Evolutionary conservation across 1,140 invertebrate species (phyloP).

Genomic region (Caenorhabditis remanei): DNA sequence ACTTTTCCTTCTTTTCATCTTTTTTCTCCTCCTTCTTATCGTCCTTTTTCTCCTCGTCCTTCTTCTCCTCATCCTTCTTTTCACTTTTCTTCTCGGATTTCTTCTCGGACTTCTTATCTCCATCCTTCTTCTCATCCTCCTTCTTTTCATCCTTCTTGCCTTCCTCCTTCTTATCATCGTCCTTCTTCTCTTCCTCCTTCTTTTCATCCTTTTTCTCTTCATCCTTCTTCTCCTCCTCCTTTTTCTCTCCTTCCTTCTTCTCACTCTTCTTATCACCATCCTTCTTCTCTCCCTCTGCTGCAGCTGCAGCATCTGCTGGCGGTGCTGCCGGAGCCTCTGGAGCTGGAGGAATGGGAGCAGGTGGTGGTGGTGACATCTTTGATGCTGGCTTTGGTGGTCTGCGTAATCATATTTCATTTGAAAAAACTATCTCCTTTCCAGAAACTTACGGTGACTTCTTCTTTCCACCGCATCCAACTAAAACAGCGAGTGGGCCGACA

Average conservation of each 20-base stretch:
- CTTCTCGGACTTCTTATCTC: not conserved
- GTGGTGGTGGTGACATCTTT: slow-evolving; percentile 11
- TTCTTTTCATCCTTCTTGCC: not conserved
- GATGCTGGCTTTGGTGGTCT: slow-evolving; percentile 10
- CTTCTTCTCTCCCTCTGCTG: slow-evolving; percentile 7
- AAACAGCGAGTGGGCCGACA: not conserved
- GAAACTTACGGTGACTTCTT: slow-evolving; percentile 10
- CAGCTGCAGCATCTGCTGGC: not conserved
- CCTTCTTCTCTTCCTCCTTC: not conserved
- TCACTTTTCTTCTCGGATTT: too few relatives aligned
- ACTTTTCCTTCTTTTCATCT: too few relatives aligned
- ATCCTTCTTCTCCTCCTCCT: not conserved
- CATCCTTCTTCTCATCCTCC: not conserved
- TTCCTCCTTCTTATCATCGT: not conserved
- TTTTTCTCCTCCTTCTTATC: too few relatives aligned
- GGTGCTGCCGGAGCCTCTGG: not conserved
- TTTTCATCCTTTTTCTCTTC: not conserved
- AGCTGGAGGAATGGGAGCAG: not conserved
- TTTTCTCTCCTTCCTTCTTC: slow-evolving; percentile 7
- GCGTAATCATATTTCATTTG: not conserved
- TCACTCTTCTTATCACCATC: slow-evolving; percentile 26
- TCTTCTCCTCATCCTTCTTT: too few relatives aligned
- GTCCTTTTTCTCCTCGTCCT: too few relatives aligned
- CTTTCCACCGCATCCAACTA: slow-evolving; percentile 12
- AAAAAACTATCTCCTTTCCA: not conserved